Evolutionary conservation across 1,140 invertebrate genomes (phyloP), one percentile per base, ranked within the genome.

Genomic region (Drosophila takahashii): DNA sequence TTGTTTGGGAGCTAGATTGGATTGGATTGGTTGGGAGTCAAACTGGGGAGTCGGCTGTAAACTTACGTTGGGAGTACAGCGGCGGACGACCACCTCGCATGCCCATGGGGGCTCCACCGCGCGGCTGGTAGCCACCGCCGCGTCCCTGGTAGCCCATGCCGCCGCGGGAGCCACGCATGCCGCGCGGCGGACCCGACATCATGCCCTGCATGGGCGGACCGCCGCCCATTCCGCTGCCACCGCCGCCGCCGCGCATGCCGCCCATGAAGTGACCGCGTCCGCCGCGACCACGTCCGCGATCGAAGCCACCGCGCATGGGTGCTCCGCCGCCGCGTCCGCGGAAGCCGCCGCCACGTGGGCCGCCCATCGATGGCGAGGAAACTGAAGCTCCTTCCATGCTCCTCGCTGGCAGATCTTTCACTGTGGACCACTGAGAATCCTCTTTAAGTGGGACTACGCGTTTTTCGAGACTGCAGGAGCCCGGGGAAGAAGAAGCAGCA

Each of bases 41-140:
- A 45, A 22, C 22, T 22, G 29, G 22, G 42, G n/a, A n/a, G 8
- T 8, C 29, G 47, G 26, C 44, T 42, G 8, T 15, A 1, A 50
- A 81, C 91, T 91, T 83, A 92, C 91, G 86, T 62, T 92, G 91
- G 9, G 53, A 59, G 52, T 92, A 91, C 42, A 92, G 60, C 1
- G 86, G 91, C 3, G 90, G 91, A 1, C 91, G 77, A 10, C 91
- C 90, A 16, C 91, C 91, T 22, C 91, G 58, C 90, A 92, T 92
- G 26, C 90, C 90, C 89, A 90, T 90, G 5, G 90, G 85, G 27
- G 85, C 79, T 11, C 90, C 71, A 15, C 90, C 90, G 16, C 90
- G 86, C n/a, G 90, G 86, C 47, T 90, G 81, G 52, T 83, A 91
- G 15, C 90, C 80, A 26, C 90, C 90, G 13, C 87, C 85, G 6